Percentiles rank a stretch among this genome's conserved stretches.
Evolutionary conservation across 2,113 vertebrate genomes (phyloP).

Genomic region (Euleptes europaea): DNA sequence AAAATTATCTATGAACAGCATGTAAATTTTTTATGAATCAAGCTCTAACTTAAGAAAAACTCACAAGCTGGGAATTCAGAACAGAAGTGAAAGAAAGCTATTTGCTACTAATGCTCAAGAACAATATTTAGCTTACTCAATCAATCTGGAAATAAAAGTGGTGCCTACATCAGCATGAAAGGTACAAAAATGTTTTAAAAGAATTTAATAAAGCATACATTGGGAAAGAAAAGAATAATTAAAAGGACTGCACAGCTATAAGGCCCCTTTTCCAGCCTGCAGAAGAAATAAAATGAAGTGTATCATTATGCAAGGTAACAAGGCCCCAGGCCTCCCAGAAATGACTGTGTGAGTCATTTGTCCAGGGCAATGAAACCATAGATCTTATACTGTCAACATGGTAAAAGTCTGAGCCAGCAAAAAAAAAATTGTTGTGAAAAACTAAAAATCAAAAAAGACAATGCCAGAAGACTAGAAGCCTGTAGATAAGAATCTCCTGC

Average conservation of each 20-base stretch:
- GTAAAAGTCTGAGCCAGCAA: background rate
- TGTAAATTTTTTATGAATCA: slow-evolving; percentile 73
- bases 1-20: slow-evolving; percentile 67
- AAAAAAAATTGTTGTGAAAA: background rate
- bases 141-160: slow-evolving; percentile 70
- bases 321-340: slow-evolving; percentile 65
- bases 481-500: background rate
- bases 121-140: slow-evolving; percentile 73
- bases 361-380: background rate
- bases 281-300: slow-evolving; percentile 67
- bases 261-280: slow-evolving; percentile 47
- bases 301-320: slow-evolving; percentile 68
- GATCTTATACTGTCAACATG: background rate
- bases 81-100: slow-evolving; percentile 60
- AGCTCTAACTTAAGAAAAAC: slow-evolving; percentile 71
- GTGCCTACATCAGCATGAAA: slow-evolving; percentile 68
- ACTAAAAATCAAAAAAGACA: background rate
- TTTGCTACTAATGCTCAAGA: slow-evolving; percentile 66
- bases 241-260: slow-evolving; percentile 61
- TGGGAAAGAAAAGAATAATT: slow-evolving; percentile 60
- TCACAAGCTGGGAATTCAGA: slow-evolving; percentile 68
- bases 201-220: slow-evolving; percentile 68
- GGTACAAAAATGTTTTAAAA: slow-evolving; percentile 62
- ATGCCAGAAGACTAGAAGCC: background rate
- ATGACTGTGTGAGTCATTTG: slow-evolving; percentile 35